Evolutionary conservation across 1,140 invertebrate species (phyloP).

Genomic region (Drosophila ficusphila): DNA sequence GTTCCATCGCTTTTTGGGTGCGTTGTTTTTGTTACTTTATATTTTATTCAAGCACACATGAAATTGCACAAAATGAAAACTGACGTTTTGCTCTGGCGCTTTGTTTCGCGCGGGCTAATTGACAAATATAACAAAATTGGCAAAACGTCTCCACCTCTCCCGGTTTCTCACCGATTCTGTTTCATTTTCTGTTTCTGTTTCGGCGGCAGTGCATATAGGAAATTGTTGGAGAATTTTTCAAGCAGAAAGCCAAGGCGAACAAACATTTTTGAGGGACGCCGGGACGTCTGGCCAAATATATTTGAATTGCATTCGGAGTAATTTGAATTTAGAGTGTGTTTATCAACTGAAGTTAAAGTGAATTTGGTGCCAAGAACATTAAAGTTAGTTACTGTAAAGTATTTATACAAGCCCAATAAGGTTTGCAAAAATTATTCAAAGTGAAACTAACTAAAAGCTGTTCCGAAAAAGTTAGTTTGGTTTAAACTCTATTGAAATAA

Average conservation of each 20-base stretch:
- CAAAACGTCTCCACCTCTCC: slow-evolving; percentile 14
- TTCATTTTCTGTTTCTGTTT: slow-evolving; percentile 16
- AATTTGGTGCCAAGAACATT: background rate
- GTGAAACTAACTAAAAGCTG: no score
- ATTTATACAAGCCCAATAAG: no score
- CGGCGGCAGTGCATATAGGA: slow-evolving; percentile 22
- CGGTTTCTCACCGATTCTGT: slow-evolving; percentile 9
- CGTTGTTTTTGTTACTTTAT: slow-evolving; percentile 54
- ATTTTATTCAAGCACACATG: slow-evolving; percentile 33
- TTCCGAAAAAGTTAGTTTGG: no score
- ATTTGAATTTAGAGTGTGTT: background rate
- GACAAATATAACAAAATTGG: slow-evolving; percentile 56
- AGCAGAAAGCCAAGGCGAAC: background rate
- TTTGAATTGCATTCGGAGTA: background rate
- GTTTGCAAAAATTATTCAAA: no score
- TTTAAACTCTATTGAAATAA: no score
- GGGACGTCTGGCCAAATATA: background rate
- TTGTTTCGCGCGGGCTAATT: slow-evolving; percentile 79
- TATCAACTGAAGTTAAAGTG: background rate
- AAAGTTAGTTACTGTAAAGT: no score
- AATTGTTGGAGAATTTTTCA: slow-evolving; percentile 26
- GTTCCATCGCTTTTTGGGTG: slow-evolving; percentile 35
- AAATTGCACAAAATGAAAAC: slow-evolving; percentile 50
- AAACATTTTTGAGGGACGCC: background rate
- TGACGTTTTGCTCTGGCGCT: slow-evolving; percentile 71